phyloP scores from a whole-genome alignment of 2,113 vertebrate species.

The Podocnemis expansa region DNA sequence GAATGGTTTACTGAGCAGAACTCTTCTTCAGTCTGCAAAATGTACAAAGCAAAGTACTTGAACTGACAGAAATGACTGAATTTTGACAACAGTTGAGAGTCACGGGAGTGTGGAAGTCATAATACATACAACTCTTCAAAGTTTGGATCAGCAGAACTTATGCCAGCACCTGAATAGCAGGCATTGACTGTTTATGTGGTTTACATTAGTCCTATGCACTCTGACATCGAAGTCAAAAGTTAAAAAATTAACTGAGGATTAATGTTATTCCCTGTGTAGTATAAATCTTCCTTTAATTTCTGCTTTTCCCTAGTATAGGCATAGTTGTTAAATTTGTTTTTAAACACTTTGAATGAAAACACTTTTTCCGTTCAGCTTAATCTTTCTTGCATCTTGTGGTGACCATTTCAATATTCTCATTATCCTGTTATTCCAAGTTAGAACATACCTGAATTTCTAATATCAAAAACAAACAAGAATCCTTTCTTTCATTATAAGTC shows the following conservation, averaged over 20 bases:
- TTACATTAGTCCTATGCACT: neutral
- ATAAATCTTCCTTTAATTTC: neutral
- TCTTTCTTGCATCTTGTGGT: neutral
- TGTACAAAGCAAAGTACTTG: neutral
- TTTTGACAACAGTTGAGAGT: neutral
- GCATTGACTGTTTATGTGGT: neutral
- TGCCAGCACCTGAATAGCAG: neutral
- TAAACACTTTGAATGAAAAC: neutral
- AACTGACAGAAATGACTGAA: neutral
- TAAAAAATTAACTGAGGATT: neutral
- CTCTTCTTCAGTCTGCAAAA: neutral
- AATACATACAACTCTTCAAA: rapidly evolving
- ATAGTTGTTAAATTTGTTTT: neutral
- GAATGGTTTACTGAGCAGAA: rapidly evolving
- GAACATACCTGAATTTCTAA: neutral
- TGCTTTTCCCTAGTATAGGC: neutral
- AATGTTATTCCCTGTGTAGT: neutral
- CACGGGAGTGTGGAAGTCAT: neutral
- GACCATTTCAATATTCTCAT: neutral
- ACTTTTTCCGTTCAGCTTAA: neutral
- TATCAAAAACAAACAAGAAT: neutral
- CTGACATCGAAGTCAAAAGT: neutral
- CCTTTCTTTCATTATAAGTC: neutral
- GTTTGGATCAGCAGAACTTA: neutral
- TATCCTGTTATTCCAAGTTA: neutral